Base-by-base conservation (phyloP, 2,113 vertebrate species). In the Brachyhypopomus occidentalis region DNA sequence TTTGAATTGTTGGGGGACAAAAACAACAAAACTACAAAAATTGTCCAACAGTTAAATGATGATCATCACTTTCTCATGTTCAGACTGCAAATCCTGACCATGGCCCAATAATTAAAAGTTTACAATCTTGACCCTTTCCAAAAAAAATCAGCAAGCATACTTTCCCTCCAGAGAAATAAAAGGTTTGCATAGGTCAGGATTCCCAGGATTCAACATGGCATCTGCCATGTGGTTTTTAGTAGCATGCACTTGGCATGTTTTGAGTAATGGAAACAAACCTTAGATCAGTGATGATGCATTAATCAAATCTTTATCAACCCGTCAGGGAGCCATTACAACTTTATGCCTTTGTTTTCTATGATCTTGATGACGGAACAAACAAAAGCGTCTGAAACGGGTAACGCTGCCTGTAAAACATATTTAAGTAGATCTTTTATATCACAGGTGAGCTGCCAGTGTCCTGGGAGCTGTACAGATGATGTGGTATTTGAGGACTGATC, bases 331-430 rank as follows among this genome's bases (percentile, higher is more conserved):
- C 64, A 87, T 88, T 87, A 86, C 60, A 72, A 72, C n/a, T 89
- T 90, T 86, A 87, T 86, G 67, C 78, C 82, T 83, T 79, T 86
- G 80, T 86, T 90, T 52, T 84, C 23, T 84, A 77, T 84, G 27
- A 88, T 77, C 55, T 20, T 3, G 41, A 80, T 20, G 48, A 66
- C n/a, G 48, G n/a, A 79, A 81, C 66, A 83, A 88, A 86, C 45
- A 63, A 52, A 86, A 72, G 58, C 81, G 86, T 84, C 41, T 83
- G 58, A 81, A 34, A 48, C 52, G 60, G 70, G 62, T 67, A 72
- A 79, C 25, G 3, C n/a, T 27, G 72, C 75, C 55, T 41, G 56
- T 80, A 72, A 64, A 58, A 71, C n/a, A 59, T 69, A 20, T 63
- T 71, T 59, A 23, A n/a, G 30, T 45, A 45, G 45, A 17, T 75